Conservation (phyloP, 2,797 vertebrate genomes). For the Psittacula echo region DNA sequence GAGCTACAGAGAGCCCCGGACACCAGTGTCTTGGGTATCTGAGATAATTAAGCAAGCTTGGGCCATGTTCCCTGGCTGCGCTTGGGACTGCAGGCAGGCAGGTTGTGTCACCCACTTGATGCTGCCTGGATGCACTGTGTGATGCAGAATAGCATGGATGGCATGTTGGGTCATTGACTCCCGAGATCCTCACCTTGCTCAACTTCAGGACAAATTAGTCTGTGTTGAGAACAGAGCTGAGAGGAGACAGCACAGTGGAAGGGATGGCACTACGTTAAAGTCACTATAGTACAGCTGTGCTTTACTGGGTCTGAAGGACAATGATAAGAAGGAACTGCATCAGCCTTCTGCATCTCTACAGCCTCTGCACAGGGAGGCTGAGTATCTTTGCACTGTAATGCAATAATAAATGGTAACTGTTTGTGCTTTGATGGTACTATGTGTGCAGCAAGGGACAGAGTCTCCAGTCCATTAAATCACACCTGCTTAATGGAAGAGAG, state of each 20-base stretch:
- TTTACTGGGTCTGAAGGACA: not conserved
- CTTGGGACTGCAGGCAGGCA: not conserved
- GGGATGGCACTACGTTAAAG: fast-evolving
- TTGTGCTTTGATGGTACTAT: not conserved
- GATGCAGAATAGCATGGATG: fast-evolving
- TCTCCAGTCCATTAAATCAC: too few species aligned
- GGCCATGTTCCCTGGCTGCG: fast-evolving
- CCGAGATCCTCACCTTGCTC: not conserved
- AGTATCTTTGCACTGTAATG: not conserved
- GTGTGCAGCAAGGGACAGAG: not conserved
- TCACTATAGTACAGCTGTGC: too few species aligned
- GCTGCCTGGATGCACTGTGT: fast-evolving
- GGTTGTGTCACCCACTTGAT: not conserved
- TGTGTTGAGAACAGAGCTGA: not conserved
- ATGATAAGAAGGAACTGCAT: not conserved
- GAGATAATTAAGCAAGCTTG: not conserved
- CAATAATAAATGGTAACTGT: not conserved
- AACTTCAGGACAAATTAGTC: not conserved
- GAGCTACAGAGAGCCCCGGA: too few species aligned
- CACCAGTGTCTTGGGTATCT: too few species aligned
- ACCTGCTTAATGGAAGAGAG: not conserved
- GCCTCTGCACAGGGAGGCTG: fast-evolving
- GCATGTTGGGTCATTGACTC: not conserved
- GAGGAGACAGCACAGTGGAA: fast-evolving
- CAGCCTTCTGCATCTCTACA: not conserved